Evolutionary conservation across 1,140 invertebrate genomes (phyloP).

Genomic region (Pachyrhynchus sulphureomaculatus): DNA sequence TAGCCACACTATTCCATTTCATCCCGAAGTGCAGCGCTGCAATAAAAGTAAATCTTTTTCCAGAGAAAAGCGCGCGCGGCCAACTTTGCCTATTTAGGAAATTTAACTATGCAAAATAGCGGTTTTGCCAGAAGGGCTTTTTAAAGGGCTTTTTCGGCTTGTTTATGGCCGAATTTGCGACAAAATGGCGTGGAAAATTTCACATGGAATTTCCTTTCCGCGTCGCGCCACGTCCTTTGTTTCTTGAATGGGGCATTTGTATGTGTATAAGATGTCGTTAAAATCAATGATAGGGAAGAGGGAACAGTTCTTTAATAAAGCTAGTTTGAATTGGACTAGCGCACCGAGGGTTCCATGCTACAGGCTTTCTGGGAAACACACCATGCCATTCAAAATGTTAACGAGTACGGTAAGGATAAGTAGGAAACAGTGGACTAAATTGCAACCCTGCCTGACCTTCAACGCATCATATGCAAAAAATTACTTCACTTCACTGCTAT

Average conservation of each 20-base stretch:
- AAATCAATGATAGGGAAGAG: too few relatives aligned
- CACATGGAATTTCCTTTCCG: conserved; percentile 7
- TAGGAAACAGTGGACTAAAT: too few relatives aligned
- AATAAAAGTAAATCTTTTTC: conserved; percentile 20
- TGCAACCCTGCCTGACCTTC: too few relatives aligned
- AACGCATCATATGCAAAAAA: too few relatives aligned
- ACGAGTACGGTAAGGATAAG: too few relatives aligned
- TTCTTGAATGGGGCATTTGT: neutral
- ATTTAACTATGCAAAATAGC: conserved; percentile 17
- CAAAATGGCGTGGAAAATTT: conserved; percentile 14
- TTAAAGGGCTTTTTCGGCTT: conserved; percentile 6
- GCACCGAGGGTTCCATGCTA: too few relatives aligned
- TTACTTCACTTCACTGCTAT: too few relatives aligned
- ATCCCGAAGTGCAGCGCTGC: neutral
- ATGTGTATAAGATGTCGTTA: neutral
- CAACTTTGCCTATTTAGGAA: conserved; percentile 16
- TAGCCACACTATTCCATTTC: neutral
- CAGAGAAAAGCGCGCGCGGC: conserved; percentile 7
- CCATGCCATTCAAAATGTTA: too few relatives aligned
- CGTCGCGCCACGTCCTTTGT: too few relatives aligned
- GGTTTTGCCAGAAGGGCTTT: neutral
- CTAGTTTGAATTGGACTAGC: too few relatives aligned
- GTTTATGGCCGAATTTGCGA: conserved; percentile 8
- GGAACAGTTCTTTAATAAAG: too few relatives aligned
- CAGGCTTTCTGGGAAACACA: too few relatives aligned